phyloP scores from a whole-genome alignment of 92 coral and sea anemone genomes.

The Palythoa grandiflora region DNA sequence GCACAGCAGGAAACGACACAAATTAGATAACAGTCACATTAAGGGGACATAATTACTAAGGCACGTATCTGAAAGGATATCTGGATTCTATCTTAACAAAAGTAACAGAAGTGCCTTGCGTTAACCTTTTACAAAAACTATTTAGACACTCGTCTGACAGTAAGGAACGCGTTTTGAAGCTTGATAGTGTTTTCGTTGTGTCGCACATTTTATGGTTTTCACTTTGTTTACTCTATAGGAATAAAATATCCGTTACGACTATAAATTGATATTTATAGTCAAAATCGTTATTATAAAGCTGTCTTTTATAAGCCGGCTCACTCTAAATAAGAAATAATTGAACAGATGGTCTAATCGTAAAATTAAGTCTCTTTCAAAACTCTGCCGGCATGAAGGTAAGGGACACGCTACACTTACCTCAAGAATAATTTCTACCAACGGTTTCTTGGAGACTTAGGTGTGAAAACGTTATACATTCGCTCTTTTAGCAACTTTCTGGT shows the following conservation, averaged over 20 bases:
- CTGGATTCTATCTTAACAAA: slow-evolving; percentile 12
- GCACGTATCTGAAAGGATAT: background rate
- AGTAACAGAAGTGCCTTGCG: background rate
- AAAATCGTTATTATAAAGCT: background rate
- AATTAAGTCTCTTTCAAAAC: no score
- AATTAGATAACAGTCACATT: slow-evolving; percentile 19
- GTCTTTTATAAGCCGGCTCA: background rate
- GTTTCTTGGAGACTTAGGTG: background rate
- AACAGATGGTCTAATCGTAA: no score
- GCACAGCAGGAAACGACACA: slow-evolving; percentile 25
- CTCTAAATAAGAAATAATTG: no score
- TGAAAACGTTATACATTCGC: background rate
- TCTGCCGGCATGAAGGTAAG: no score
- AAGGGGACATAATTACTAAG: slow-evolving; percentile 2
- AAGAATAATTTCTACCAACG: no score
- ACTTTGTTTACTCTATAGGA: background rate
- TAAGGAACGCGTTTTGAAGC: background rate
- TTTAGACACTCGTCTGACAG: background rate
- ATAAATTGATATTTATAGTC: background rate
- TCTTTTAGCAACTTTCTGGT: background rate
- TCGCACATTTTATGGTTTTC: background rate
- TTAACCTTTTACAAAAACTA: background rate
- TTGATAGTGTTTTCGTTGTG: background rate
- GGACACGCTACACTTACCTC: no score
- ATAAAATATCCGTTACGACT: background rate